Conservation (phyloP, 2,113 vertebrate species). For the Oceanodroma tethys region DNA sequence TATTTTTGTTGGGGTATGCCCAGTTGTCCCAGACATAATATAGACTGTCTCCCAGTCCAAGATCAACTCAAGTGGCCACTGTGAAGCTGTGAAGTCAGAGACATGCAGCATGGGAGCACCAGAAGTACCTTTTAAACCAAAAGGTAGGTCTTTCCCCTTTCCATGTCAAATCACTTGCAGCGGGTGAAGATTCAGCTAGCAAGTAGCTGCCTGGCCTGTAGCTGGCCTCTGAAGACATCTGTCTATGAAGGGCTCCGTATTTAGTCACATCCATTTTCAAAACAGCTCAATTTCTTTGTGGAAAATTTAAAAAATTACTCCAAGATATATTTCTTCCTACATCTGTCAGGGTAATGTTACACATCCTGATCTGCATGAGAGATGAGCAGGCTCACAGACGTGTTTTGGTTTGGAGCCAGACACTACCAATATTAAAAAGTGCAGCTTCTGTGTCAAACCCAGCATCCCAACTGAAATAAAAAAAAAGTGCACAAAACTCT, state of each 20-base stretch:
- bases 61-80: constrained; percentile 59
- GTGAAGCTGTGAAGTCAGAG: constrained; percentile 39
- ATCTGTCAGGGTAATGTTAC: constrained; percentile 6
- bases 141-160: not conserved
- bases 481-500: not conserved
- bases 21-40: constrained; percentile 68
- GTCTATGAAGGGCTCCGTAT: not conserved
- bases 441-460: not conserved
- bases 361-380: not conserved
- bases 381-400: not conserved
- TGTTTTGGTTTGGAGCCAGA: constrained; percentile 6
- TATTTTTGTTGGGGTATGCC: constrained; percentile 67
- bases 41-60: constrained; percentile 60
- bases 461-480: not conserved
- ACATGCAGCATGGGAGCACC: not conserved
- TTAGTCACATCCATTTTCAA: not conserved
- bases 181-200: not conserved
- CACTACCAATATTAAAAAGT: not conserved
- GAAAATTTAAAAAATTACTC: not conserved
- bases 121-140: constrained; percentile 27
- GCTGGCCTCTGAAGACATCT: not conserved
- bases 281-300: not conserved
- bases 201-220: not conserved
- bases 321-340: constrained; percentile 16
- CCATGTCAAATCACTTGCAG: not conserved